A percentile compares a stretch with the other conserved stretches of the same genome.
phyloP scores from a whole-genome alignment of 2,888 invertebrate genomes.

The Perizoma affinitatum region DNA sequence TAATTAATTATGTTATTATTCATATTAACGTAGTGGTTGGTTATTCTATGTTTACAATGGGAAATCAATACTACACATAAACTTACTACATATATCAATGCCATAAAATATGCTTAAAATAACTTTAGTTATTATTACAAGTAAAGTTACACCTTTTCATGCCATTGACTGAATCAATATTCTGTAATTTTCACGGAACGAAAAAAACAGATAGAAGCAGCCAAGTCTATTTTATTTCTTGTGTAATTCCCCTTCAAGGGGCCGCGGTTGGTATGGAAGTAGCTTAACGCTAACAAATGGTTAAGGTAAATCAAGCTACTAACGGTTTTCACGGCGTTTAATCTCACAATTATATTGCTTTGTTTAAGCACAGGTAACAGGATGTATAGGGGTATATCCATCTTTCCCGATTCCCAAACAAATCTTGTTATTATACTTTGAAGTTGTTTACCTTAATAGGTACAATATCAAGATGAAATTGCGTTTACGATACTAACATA shows the following conservation, averaged over 20 bases:
- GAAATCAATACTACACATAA: too few species aligned
- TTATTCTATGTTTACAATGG: too few species aligned
- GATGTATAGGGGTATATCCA: too few species aligned
- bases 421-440: too few species aligned
- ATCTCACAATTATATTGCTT: conserved; percentile 47
- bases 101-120: too few species aligned
- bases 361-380: conserved; percentile 2
- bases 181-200: not conserved
- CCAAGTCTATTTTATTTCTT: not conserved
- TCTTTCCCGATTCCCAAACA: too few species aligned
- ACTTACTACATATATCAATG: too few species aligned
- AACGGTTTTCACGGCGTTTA: conserved; percentile 54
- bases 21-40: too few species aligned
- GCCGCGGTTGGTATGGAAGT: conserved; percentile 7
- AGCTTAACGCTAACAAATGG: conserved; percentile 61
- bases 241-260: conserved; percentile 12
- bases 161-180: not conserved
- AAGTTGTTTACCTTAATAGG: too few species aligned
- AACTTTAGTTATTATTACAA: not conserved
- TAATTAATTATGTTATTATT: too few species aligned
- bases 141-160: not conserved
- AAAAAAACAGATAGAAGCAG: not conserved
- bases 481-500: too few species aligned
- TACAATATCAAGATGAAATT: too few species aligned
- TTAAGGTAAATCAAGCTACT: conserved; percentile 58